Evolutionary conservation across 2,113 vertebrate species (phyloP).

Genomic region (Phylloscopus trochiloides): DNA sequence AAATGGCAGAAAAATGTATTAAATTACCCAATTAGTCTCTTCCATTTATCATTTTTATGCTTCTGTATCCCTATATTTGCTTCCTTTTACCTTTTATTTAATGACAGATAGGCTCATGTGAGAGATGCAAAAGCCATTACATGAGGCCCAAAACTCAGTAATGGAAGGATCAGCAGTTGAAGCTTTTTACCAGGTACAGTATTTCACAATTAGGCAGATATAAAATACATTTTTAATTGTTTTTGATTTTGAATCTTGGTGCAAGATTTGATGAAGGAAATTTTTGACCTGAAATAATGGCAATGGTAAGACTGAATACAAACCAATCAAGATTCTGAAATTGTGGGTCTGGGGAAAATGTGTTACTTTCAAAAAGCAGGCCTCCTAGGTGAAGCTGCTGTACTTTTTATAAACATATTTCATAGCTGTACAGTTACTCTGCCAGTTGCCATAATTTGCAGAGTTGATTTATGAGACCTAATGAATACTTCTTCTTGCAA

Average conservation of each 20-base stretch:
- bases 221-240: not conserved
- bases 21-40: not conserved
- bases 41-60: not conserved
- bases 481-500: not conserved
- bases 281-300: not conserved
- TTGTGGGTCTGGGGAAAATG: not conserved
- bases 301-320: not conserved
- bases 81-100: not conserved
- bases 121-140: not conserved
- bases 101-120: not conserved
- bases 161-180: not conserved
- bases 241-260: not conserved
- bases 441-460: not conserved
- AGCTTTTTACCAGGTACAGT: rapidly evolving
- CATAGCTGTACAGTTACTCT: not conserved
- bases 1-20: not conserved
- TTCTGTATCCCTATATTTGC: not conserved
- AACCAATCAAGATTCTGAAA: not conserved
- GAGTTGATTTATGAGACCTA: not conserved
- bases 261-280: not conserved
- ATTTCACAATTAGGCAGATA: not conserved
- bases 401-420: not conserved
- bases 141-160: not conserved
- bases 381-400: not conserved
- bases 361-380: not conserved